Base-by-base conservation (phyloP, 2,888 invertebrate genomes). In the Epirrhoe tristata region DNA sequence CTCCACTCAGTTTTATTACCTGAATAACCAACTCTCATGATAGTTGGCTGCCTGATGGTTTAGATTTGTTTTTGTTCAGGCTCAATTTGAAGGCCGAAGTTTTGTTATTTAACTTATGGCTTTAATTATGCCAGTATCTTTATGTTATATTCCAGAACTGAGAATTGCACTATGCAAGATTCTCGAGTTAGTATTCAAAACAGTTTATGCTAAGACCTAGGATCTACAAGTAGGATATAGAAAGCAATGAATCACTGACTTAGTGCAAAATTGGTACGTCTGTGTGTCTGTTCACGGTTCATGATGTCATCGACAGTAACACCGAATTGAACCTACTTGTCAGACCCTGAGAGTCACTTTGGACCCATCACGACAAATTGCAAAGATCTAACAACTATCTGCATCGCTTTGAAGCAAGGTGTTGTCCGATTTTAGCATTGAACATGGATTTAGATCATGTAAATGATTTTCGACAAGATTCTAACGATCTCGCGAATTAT, bases 231-330 rank as follows among this genome's bases (percentile, higher is more conserved):
- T 58, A 58, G 54, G 17, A 54, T 54, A 63, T 50, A 66, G 66
- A 63, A 67, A 63, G 59, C 24, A 53, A 31, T 59, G 63, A 67
- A 56, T 67, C 63, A 63, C 31, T 43, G 10, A 5, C 52, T 39
- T 8, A 36, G 50, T 62, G 1, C 12, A 39, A 56, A 34, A 59
- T 39, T 14, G 50, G 36, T 54, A 24, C 16, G 48, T 55, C 54
- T 62, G 59, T 56, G 31, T 61, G 46, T 56, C 55, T 43, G 72
- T 73, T 74, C 63, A 70, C 60, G 50, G 63, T 63, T 39, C 74
- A 79, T 85, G 85, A 85, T 85, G 85, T 83, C 85, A 85, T 84
- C 85, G 67, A 52, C 36, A 60, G 72, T 65, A 58, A 31, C 39
- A 46, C 52, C 48, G 57, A 67, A 53, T 67, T 67, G 55, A 46